A percentile compares a stretch with the other conserved stretches of the same genome.
Evolutionary conservation across 1,140 invertebrate species (phyloP).

Genomic region (Drosophila ohnishii): DNA sequence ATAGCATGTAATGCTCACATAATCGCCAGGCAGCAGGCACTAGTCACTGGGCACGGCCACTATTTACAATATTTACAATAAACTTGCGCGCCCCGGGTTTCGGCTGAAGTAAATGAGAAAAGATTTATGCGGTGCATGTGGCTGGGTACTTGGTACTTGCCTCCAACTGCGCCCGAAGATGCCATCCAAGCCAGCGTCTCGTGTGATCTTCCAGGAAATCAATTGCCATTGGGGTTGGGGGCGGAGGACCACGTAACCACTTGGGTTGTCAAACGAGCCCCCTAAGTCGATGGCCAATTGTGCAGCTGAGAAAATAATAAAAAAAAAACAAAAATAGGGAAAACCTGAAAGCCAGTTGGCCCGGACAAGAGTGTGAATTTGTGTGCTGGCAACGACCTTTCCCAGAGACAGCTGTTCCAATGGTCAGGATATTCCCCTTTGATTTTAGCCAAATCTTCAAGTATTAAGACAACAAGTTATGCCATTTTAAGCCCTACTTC

Average conservation of each 20-base stretch:
- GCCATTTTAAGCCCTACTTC: constrained; percentile 13
- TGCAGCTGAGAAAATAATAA: constrained; percentile 45
- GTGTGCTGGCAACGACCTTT: constrained; percentile 58
- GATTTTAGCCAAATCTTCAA: neutral
- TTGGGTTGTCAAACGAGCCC: constrained; percentile 71
- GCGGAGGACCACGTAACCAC: constrained; percentile 68
- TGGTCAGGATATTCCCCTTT: constrained; percentile 4
- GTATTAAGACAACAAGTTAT: constrained; percentile 4
- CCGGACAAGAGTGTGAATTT: constrained; percentile 46
- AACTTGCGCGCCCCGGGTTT: constrained; percentile 47
- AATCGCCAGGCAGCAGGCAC: constrained; percentile 33
- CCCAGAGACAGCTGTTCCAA: constrained; percentile 34
- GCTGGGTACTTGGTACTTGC: constrained; percentile 51
- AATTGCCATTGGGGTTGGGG: constrained; percentile 37
- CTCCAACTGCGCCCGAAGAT: constrained; percentile 54
- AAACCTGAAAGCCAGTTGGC: constrained; percentile 46
- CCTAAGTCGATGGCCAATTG: constrained; percentile 64
- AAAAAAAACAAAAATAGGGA: constrained; percentile 13
- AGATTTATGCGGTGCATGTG: constrained; percentile 77
- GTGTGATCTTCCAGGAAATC: constrained; percentile 66
- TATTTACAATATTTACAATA: constrained; percentile 50
- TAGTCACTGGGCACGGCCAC: constrained; percentile 32
- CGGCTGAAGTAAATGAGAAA: constrained; percentile 64
- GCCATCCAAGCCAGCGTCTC: constrained; percentile 67
- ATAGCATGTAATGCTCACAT: constrained; percentile 69